These are phyloP conservation scores for Danio kyathit DNA, from an alignment of 2,797 vertebrate species.

Conservation along the genomic window DNA sequence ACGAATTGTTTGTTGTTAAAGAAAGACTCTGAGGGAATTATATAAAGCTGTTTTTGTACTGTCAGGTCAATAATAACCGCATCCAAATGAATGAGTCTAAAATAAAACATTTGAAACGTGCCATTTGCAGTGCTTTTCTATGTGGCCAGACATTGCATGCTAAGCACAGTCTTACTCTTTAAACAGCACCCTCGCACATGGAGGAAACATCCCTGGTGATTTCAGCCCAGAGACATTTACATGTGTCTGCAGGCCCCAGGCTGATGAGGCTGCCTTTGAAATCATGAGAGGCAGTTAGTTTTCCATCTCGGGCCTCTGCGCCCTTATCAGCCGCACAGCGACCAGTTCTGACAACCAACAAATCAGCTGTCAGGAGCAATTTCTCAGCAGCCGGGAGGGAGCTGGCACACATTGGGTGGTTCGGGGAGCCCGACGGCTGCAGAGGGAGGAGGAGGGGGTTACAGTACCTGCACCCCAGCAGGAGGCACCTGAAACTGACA, in stretches of 20 bases:
- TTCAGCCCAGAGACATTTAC: conserved; percentile 66
- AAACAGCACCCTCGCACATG: conserved; percentile 24
- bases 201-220: conserved; percentile 57
- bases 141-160: not conserved
- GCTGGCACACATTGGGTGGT: conserved; percentile 32
- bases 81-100: conserved; percentile 33
- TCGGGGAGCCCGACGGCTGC: conserved; percentile 14
- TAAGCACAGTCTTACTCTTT: conserved; percentile 29
- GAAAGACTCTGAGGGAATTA: too few species aligned
- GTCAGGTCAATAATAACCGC: conserved; percentile 23
- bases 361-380: conserved; percentile 74
- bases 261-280: conserved; percentile 64
- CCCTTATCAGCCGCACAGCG: conserved; percentile 65
- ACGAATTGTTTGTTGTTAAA: conserved; percentile 38
- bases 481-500: conserved; percentile 29
- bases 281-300: conserved; percentile 65
- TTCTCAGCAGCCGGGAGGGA: conserved; percentile 63
- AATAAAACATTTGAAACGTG: conserved; percentile 38
- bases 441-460: conserved; percentile 18
- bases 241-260: conserved; percentile 61
- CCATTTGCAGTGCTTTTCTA: conserved; percentile 7
- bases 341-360: conserved; percentile 74
- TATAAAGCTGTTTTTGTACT: conserved; percentile 23
- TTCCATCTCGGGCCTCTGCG: conserved; percentile 60
- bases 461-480: conserved; percentile 52